Base-by-base conservation (phyloP, 1,140 invertebrate genomes). In the Harlomillsia oculata region DNA sequence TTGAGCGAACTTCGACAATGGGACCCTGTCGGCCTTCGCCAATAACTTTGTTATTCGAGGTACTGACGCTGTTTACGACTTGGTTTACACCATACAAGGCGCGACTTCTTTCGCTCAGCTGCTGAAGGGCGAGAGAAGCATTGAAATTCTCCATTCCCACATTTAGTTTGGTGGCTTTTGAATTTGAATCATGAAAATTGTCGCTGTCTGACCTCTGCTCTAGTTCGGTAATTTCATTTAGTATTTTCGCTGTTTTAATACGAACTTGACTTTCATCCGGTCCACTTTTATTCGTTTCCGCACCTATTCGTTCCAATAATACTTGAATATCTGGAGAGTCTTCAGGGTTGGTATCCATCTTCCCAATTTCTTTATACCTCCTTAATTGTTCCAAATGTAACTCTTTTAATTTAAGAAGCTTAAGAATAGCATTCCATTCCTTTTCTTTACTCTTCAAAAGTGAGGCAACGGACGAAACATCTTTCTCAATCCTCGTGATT, bases 381-480 rank as follows among this genome's bases (percentile, higher is more conserved):
- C 83, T 72, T 3, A 87, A 71, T 52, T 84, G 70, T 14, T 82
- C 69, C 46, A 85, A 73, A 14, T 84, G 80, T 67, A 88, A 84
- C 68, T 89, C 85, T 72, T 88, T 88, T 0, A 87, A 73, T 67
- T 87, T 88, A 66, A 83, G 83, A 60, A 86, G 72, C 66, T 83
- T 78, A 6, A 88, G 67, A 26, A 89, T 81, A 41, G 83, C 80
- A 66, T 88, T 87, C 85, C 85, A 88, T 70, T 89, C 85, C 58
- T 81, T 77, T 74, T 88, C 86, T 69, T 87, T 88, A 65, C 81
- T 78, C 62, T 79, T 77, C 1, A 82, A 78, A 13, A 86, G 66
- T 59, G 83, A 80, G 41, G 80, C 75, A 41, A 88, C 69, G 1
- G 80, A 79, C 67, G 80, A 72, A 57, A 83, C 80, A 67, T 83